Percentiles rank a stretch among this genome's conserved stretches.
Conservation (phyloP, 2,113 vertebrate genomes). For the Bubo scandiacus region DNA sequence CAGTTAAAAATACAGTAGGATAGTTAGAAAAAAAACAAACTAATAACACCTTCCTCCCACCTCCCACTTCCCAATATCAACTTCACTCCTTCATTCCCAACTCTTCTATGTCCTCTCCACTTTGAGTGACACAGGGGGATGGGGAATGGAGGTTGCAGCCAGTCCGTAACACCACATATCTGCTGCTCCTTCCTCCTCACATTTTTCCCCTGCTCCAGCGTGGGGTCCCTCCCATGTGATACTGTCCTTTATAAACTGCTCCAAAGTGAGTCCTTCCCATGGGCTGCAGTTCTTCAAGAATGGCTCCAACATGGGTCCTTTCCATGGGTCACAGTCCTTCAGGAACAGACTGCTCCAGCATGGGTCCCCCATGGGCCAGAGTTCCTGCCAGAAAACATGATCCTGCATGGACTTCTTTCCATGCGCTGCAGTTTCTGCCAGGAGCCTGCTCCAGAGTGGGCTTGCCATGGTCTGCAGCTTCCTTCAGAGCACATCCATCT, state of each 20-base stretch:
- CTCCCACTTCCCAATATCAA: not conserved
- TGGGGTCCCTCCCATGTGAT: not conserved
- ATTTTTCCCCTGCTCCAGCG: not conserved
- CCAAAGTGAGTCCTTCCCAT: not conserved
- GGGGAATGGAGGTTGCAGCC: not conserved
- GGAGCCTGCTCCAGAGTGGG: not conserved
- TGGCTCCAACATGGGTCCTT: not conserved
- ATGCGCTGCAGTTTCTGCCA: not conserved
- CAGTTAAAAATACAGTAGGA: not conserved
- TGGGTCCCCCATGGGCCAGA: no score
- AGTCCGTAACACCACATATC: not conserved
- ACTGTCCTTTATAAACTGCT: not conserved
- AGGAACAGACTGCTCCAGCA: not conserved
- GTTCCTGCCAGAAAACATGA: not conserved
- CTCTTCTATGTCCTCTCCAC: not conserved
- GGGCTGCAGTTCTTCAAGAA: not conserved
- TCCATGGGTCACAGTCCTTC: not conserved
- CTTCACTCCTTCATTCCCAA: not conserved
- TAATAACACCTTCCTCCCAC: not conserved
- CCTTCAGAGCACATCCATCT: not conserved
- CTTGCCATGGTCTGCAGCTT: not conserved
- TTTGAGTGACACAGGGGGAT: not conserved
- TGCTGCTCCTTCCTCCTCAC: not conserved
- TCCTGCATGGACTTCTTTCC: not conserved
- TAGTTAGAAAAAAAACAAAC: not conserved